Base-by-base conservation (phyloP, 1,140 invertebrate genomes). In the Lerema accius region DNA sequence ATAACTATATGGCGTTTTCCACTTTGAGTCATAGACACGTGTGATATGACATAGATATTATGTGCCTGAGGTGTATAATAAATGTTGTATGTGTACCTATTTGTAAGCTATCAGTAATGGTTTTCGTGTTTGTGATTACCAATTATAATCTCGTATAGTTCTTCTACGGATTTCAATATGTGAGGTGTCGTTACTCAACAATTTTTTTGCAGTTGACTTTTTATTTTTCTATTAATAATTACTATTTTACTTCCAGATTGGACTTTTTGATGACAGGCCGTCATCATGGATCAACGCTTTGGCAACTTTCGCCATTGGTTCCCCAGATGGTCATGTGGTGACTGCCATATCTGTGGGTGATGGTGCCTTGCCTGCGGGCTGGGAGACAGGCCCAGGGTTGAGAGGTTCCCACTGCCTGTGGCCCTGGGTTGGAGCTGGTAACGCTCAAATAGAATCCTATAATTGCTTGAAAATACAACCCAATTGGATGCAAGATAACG, bases 381-480 rank as follows among this genome's bases (percentile, higher is more conserved):
- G 88, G 88, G 50, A 84, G 9, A 66, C 43, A 0, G 80, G 85
- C 1, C 56, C 51, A 0, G 86, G 88, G 5, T 11, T 60, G 0
- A 76, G 72, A 58, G 86, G 88, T 0, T 80, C 86, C 0, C 80
- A 85, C 11, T 90, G 88, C 16, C 70, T 90, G 4, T 90, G 88
- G 88, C 86, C 88, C 0, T 86, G 85, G 84, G 77, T 80, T 0
- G 86, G 72, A 3, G 85, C 86, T 6, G 86, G 85, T 11, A 73
- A 82, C 17, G 62, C 48, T 6, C 51, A 78, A 9, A 86, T 89
- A 63, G 49, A 71, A 11, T 61, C 82, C 0, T 78, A 69, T 51
- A 90, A 90, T 51, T 90, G 87, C 45, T 67, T 90, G 42, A 90
- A 90, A 58, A 89, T 90, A 65, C 87, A 90, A 51, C 87, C 87